Conservation (phyloP, 2,113 vertebrate species). For the Phylloscopus trochiloides region DNA sequence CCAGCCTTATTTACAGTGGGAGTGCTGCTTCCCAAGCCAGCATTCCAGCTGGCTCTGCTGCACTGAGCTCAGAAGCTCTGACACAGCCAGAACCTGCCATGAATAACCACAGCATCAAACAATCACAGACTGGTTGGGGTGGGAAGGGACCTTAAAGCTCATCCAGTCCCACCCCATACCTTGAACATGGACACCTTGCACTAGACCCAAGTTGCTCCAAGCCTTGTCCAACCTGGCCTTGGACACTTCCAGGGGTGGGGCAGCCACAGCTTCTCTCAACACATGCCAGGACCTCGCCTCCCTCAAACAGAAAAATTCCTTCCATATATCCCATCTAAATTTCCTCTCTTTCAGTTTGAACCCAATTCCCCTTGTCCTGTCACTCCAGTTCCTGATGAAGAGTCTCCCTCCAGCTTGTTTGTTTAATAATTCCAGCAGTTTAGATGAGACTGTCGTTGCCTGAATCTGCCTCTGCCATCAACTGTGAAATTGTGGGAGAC, state of each 20-base stretch:
- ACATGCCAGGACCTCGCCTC: fast-evolving
- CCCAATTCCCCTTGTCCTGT: neutral
- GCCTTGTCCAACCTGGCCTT: neutral
- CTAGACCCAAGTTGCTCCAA: neutral
- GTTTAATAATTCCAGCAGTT: neutral
- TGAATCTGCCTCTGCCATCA: neutral
- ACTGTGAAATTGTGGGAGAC: neutral
- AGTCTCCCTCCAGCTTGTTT: too few relatives aligned
- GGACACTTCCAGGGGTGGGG: neutral
- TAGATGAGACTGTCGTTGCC: too few relatives aligned
- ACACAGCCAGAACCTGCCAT: neutral
- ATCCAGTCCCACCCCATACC: neutral
- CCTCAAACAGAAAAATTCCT: neutral
- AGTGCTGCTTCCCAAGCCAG: neutral
- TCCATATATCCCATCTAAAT: neutral
- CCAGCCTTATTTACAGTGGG: neutral
- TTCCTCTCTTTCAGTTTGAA: neutral
- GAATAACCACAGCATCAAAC: neutral
- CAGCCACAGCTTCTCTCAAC: neutral
- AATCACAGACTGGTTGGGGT: neutral
- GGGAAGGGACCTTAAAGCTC: neutral
- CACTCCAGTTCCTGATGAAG: neutral
- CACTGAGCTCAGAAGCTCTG: neutral
- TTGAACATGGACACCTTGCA: neutral
- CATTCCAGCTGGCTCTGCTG: neutral